Evolutionary conservation across 2,797 vertebrate species (phyloP).

Genomic region (Astyanax mexicanus): DNA sequence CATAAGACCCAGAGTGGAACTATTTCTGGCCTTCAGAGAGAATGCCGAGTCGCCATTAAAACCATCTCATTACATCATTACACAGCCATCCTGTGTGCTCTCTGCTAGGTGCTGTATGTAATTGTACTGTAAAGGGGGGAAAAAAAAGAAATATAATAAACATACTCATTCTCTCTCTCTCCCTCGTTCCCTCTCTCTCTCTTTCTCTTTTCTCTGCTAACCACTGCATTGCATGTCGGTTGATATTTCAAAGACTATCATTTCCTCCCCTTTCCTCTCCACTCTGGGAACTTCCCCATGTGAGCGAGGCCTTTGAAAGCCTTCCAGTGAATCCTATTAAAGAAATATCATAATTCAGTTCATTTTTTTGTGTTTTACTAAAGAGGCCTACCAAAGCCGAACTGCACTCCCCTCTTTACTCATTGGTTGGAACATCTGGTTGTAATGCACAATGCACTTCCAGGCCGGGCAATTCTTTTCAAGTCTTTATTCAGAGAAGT

Average conservation of each 20-base stretch:
- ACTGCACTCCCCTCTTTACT: constrained; percentile 53
- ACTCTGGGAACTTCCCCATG: constrained; percentile 60
- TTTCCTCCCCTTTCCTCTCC: constrained; percentile 53
- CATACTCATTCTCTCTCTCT: not conserved
- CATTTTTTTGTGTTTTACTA: constrained; percentile 55
- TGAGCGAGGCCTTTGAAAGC: constrained; percentile 63
- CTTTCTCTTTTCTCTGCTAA: constrained; percentile 43
- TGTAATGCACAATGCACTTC: constrained; percentile 61
- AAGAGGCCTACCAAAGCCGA: constrained; percentile 58
- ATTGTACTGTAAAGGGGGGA: constrained; percentile 42
- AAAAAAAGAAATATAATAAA: constrained; percentile 9
- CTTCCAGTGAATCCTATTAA: constrained; percentile 68
- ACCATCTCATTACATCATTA: constrained; percentile 44
- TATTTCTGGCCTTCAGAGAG: constrained; percentile 27
- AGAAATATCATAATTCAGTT: constrained; percentile 69
- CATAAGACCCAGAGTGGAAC: constrained; percentile 14
- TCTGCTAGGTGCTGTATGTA: constrained; percentile 41
- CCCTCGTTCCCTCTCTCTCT: not conserved
- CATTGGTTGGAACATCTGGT: constrained; percentile 71
- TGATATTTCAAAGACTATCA: constrained; percentile 68
- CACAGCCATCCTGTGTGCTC: constrained; percentile 22
- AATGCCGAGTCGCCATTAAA: constrained; percentile 13
- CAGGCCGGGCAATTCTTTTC: constrained; percentile 57
- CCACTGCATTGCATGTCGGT: constrained; percentile 52
- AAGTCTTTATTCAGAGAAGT: constrained; percentile 45